Evolutionary conservation across 1,140 invertebrate genomes (phyloP).

Genomic region (Harpegnathos saltator): DNA sequence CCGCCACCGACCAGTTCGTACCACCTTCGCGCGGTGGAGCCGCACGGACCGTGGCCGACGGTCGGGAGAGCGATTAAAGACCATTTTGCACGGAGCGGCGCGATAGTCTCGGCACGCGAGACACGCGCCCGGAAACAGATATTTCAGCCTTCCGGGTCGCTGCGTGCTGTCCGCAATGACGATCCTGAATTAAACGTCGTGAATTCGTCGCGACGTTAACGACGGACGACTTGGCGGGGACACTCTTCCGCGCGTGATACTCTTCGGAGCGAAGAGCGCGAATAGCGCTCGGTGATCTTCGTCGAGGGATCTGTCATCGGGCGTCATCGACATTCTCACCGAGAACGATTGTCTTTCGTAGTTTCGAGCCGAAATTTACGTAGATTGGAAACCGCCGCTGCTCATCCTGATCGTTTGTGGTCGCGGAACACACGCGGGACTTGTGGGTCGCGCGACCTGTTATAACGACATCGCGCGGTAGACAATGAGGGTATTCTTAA

Average conservation of each 20-base stretch:
- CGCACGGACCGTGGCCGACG: conserved; percentile 59
- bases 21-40: conserved; percentile 70
- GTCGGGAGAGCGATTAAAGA: conserved; percentile 54
- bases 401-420: too few relatives aligned
- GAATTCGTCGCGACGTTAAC: too few relatives aligned
- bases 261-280: not conserved
- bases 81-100: conserved; percentile 41
- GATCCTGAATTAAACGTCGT: too few relatives aligned
- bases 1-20: conserved; percentile 60
- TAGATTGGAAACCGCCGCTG: too few relatives aligned
- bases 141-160: conserved; percentile 36
- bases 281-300: too few relatives aligned
- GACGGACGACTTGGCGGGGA: conserved; percentile 31
- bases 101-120: conserved; percentile 49
- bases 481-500: conserved; percentile 26
- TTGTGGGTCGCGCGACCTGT: too few relatives aligned
- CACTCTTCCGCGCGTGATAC: not conserved
- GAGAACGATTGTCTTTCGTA: not conserved
- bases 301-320: too few relatives aligned
- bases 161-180: conserved; percentile 28
- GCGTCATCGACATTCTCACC: not conserved
- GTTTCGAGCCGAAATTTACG: too few relatives aligned
- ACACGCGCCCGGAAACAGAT: conserved; percentile 54
- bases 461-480: not conserved
- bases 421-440: not conserved